Conservation (phyloP, 2,888 invertebrate genomes). For the Luperina nickerlii region DNA sequence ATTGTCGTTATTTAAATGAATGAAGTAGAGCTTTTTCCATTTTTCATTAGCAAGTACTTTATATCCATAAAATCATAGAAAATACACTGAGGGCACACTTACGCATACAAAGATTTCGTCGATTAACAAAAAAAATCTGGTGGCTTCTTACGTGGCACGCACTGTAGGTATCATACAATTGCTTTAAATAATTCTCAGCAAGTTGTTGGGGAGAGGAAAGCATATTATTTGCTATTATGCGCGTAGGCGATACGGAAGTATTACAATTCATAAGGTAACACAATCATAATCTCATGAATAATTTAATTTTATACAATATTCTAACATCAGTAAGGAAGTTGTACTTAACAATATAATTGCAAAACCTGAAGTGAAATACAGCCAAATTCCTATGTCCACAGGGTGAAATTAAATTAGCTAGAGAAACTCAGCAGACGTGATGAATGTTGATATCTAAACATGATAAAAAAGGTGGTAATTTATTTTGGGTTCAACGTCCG, state of each 20-base stretch:
- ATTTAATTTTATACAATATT: slow-evolving; percentile 17
- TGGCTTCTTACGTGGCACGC: no score
- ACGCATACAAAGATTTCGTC: no score
- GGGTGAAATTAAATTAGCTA: no score
- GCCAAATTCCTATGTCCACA: no score
- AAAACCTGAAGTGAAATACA: neutral
- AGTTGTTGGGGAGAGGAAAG: neutral
- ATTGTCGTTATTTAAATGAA: neutral
- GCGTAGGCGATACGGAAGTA: slow-evolving; percentile 32
- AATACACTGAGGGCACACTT: no score
- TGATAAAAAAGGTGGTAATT: no score
- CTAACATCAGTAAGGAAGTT: neutral
- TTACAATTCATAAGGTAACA: slow-evolving; percentile 16
- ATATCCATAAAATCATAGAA: no score
- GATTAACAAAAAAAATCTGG: no score
- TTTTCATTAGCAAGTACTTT: neutral
- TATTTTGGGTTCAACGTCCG: no score
- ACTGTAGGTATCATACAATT: neutral
- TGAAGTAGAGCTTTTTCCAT: neutral
- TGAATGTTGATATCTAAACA: no score
- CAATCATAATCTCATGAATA: slow-evolving; percentile 24
- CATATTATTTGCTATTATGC: neutral
- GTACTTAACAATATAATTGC: neutral
- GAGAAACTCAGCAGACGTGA: no score
- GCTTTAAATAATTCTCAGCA: slow-evolving; percentile 16